Conservation (phyloP, 2,888 invertebrate genomes). For the Drepanosiphum platanoidis region DNA sequence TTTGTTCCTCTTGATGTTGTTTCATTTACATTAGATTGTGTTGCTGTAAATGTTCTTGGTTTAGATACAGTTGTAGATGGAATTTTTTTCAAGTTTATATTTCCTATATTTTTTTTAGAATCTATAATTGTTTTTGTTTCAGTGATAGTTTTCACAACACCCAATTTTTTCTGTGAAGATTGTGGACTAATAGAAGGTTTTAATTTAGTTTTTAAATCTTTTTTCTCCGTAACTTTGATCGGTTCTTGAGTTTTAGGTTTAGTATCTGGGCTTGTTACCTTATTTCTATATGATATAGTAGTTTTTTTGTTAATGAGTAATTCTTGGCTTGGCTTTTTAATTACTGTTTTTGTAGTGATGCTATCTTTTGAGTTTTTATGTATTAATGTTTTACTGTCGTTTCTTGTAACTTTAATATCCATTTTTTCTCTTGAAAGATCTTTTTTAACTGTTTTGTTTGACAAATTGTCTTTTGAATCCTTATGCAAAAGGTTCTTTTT, state of each 20-base stretch:
- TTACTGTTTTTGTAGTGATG: constrained; percentile 33
- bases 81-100: not conserved
- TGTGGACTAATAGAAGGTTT: constrained; percentile 40
- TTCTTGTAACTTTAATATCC: constrained; percentile 53
- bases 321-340: constrained; percentile 55
- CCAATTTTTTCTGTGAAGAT: constrained; percentile 39
- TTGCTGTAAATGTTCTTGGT: not conserved
- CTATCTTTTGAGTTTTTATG: constrained; percentile 48
- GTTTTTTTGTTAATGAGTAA: constrained; percentile 38
- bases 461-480: constrained; percentile 23
- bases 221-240: constrained; percentile 19
- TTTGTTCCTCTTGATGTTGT: constrained; percentile 7
- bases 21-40: constrained; percentile 1
- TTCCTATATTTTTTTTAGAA: constrained; percentile 9
- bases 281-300: constrained; percentile 29
- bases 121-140: constrained; percentile 28
- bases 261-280: constrained; percentile 14
- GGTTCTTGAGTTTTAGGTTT: constrained; percentile 23
- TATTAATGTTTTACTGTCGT: constrained; percentile 34
- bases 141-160: constrained; percentile 11
- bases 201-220: constrained; percentile 39
- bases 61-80: not conserved
- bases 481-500: constrained; percentile 17
- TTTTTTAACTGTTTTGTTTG: constrained; percentile 57
- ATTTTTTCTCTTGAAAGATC: constrained; percentile 53